Conservation (phyloP, 2,888 invertebrate species). For the Meloe dianella region DNA sequence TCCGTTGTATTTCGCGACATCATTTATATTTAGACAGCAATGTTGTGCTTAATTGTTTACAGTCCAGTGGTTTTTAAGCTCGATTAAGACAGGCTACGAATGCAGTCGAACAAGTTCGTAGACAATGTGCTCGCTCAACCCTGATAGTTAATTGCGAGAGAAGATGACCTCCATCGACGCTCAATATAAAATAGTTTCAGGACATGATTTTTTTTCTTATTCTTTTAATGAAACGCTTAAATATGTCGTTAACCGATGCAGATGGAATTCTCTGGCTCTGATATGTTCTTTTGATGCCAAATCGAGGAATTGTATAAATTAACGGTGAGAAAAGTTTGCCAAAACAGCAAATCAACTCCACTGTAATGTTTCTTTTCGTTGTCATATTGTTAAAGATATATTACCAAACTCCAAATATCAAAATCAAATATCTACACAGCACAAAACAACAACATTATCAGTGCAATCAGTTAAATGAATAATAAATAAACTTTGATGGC, state of each 20-base stretch:
- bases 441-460: not conserved
- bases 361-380: not conserved
- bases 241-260: not conserved
- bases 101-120: slow-evolving; percentile 21
- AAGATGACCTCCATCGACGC: slow-evolving; percentile 2
- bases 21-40: slow-evolving; percentile 33
- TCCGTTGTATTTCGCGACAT: slow-evolving; percentile 24
- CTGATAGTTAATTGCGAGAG: slow-evolving; percentile 9
- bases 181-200: slow-evolving; percentile 7
- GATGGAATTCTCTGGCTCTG: not conserved
- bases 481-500: not conserved
- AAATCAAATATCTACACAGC: not conserved
- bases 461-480: not conserved
- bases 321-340: not conserved
- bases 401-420: not conserved
- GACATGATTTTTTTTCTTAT: too few relatives aligned
- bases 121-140: slow-evolving; percentile 32
- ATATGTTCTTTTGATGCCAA: not conserved
- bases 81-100: slow-evolving; percentile 32
- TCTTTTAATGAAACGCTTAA: not conserved
- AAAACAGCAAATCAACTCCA: not conserved
- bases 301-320: slow-evolving; percentile 4
- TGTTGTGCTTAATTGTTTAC: slow-evolving; percentile 34
- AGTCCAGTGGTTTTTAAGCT: slow-evolving; percentile 30
- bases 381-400: not conserved